Evolutionary conservation across 2,113 vertebrate species (phyloP).

Genomic region (Myanophis thanlyinensis): DNA sequence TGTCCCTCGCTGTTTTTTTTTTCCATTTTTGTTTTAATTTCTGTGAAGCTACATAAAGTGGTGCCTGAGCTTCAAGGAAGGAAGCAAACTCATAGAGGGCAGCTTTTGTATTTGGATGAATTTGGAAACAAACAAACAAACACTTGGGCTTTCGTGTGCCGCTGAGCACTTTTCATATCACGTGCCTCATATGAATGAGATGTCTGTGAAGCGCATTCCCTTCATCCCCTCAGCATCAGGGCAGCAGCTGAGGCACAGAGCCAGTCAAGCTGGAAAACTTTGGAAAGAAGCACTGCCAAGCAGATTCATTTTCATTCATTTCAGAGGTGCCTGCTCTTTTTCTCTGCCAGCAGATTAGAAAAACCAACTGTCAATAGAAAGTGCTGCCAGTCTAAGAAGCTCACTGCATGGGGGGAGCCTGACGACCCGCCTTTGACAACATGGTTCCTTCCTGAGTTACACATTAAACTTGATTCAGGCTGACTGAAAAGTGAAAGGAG

Average conservation of each 20-base stretch:
- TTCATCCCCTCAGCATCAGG: conserved; percentile 54
- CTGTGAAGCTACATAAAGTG: conserved; percentile 32
- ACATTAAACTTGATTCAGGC: background rate
- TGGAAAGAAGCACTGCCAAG: conserved; percentile 48
- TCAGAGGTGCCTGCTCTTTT: conserved; percentile 21
- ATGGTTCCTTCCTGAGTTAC: conserved; percentile 20
- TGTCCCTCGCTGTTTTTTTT: conserved; percentile 26
- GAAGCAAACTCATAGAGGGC: conserved; percentile 25
- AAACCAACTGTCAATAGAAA: conserved; percentile 45
- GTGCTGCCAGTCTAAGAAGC: conserved; percentile 23
- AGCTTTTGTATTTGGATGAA: conserved; percentile 48
- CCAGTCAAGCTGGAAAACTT: conserved; percentile 47
- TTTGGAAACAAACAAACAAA: conserved; percentile 49
- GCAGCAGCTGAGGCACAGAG: conserved; percentile 50
- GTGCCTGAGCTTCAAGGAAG: conserved; percentile 34
- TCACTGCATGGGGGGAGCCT: background rate
- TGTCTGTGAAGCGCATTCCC: conserved; percentile 44
- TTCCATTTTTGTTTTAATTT: conserved; percentile 28
- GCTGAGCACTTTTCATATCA: conserved; percentile 52
- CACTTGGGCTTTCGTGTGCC: conserved; percentile 30
- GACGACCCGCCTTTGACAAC: background rate
- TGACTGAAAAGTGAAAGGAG: background rate
- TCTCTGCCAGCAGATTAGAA: conserved; percentile 44
- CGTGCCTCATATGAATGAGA: conserved; percentile 41
- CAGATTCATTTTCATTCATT: conserved; percentile 48